Base-by-base conservation (phyloP, 2,113 vertebrate species). In the Triplophysa rosa region DNA sequence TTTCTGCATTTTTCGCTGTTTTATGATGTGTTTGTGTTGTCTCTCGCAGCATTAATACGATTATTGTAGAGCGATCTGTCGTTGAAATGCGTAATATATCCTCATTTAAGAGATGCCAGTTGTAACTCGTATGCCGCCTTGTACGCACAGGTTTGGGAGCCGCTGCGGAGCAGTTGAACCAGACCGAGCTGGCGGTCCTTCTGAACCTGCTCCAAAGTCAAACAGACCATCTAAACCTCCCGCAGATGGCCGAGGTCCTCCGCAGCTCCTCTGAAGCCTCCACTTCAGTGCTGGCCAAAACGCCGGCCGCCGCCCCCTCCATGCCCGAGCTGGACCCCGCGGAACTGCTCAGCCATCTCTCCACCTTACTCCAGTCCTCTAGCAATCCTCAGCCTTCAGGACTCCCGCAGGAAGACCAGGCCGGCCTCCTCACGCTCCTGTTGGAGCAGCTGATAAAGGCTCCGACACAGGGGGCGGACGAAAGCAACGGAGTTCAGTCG, bases 181-280 rank as follows among this genome's bases (percentile, higher is more conserved):
- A 97, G 91, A 95, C 95, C 1, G 97, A 99, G 85, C 79, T 99
- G 83, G 97, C 98, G 1, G 95, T 99, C 81, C 89, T 99, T 68
- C 80, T 98, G 80, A 99, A 99, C 90, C 93, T 99, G 87, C 95
- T 99, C 80, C 98, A 99, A 92, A 96, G 97, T 85, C 98, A 98
- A 89, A 95, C 95, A 0, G 96, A 98, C 92, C 71, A 72, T 13
- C 65, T 98, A 85, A 98, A 92, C 70, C 91, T 98, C 79, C 92
- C 95, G 11, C 98, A 98, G 86, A 95, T 98, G 92, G 95, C 95
- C 1, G 83, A 84, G 80, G 96, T 98, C 89, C 93, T 98, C 85
- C 92, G 98, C 80, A 96, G 95, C 13, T 93, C 96, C 17, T 93
- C 67, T 4, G 69, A 78, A 47, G 62, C 72, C 52, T 29, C 71